These are phyloP conservation scores for Cyanoderma ruficeps DNA, from an alignment of 2,113 vertebrate genomes.

Conservation along the genomic window DNA sequence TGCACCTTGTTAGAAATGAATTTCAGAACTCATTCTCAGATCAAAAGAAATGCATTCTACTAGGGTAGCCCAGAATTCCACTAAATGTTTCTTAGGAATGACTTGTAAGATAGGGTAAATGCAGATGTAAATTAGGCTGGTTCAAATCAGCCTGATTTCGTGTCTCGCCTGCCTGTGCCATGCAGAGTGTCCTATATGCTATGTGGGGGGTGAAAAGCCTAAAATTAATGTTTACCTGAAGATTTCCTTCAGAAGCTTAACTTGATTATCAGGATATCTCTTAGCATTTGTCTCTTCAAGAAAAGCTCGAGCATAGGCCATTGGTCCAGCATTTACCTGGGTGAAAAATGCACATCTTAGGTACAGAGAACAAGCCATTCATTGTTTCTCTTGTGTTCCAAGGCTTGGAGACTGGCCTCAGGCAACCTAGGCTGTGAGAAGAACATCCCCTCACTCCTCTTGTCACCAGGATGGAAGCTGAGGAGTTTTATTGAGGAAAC, in stretches of 20 bases:
- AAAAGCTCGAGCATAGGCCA: constrained; percentile 97
- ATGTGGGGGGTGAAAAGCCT: neutral
- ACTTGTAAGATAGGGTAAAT: neutral
- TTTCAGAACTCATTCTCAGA: neutral
- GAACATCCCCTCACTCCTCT: neutral
- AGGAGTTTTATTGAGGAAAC: neutral
- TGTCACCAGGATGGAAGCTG: neutral
- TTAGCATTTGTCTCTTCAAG: constrained; percentile 96
- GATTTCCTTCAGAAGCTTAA: constrained; percentile 95
- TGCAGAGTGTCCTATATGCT: neutral
- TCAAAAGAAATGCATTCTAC: neutral
- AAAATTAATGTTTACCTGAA: constrained; percentile 85
- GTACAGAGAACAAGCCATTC: neutral
- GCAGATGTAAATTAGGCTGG: neutral
- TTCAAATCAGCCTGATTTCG: neutral
- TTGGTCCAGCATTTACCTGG: constrained; percentile 96
- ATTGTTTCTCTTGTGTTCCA: too few species aligned
- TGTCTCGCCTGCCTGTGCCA: neutral
- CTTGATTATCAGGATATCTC: constrained; percentile 97
- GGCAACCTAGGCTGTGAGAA: neutral
- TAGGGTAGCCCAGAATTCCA: neutral
- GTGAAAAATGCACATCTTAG: neutral
- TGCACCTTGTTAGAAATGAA: neutral
- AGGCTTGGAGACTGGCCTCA: neutral
- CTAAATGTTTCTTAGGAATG: neutral